Conservation (phyloP, 2,113 vertebrate species). For the Oceanodroma tethys region DNA sequence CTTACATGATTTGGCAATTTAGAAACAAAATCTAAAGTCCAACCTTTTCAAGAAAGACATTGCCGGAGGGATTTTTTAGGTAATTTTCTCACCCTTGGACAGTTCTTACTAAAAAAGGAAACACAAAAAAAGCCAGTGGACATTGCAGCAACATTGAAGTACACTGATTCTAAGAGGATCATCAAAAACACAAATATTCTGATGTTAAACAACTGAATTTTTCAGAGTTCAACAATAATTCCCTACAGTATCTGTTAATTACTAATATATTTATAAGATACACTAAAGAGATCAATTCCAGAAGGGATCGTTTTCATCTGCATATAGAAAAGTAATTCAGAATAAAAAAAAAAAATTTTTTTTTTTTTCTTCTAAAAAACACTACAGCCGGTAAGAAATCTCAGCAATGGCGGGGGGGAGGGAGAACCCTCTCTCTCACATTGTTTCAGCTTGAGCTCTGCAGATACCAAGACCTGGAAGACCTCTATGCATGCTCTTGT, state of each 20-base stretch:
- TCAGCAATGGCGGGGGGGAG: accelerated
- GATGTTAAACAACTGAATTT: not conserved
- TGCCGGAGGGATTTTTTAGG: not conserved
- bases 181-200: not conserved
- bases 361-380: not conserved
- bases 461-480: not conserved
- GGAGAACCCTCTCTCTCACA: not conserved
- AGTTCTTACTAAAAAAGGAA: not conserved
- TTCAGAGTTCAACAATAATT: not conserved
- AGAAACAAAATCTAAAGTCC: not conserved
- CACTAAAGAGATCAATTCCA: not conserved
- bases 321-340: not conserved
- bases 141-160: not conserved
- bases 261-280: not conserved
- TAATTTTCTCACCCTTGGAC: not conserved
- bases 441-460: not conserved
- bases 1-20: not conserved
- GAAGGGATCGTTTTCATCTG: not conserved
- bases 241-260: not conserved
- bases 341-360: not conserved
- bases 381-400: not conserved
- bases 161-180: not conserved
- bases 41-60: not conserved
- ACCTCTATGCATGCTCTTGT: not conserved
- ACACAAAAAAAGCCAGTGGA: not conserved